Evolutionary conservation across 2,113 vertebrate species (phyloP).

Genomic region (Chinchilla lanigera): DNA sequence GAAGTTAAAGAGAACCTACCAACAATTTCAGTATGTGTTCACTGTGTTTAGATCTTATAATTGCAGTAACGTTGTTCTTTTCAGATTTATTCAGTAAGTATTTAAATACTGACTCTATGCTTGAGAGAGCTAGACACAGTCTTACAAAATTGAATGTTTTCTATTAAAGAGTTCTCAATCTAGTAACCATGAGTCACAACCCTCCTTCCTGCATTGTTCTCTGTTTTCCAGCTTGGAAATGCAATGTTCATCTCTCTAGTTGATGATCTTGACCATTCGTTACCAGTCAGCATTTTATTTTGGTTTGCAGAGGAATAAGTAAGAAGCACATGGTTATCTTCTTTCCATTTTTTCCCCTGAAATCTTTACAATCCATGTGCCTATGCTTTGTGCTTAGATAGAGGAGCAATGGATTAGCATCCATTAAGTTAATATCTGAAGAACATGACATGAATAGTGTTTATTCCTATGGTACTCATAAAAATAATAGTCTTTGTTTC

Average conservation of each 20-base stretch:
- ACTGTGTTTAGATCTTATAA: neutral
- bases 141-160: neutral
- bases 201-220: neutral
- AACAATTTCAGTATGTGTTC: neutral
- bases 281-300: neutral
- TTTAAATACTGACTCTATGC: neutral
- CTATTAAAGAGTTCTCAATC: neutral
- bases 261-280: neutral
- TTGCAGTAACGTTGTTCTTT: neutral
- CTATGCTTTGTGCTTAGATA: slow-evolving; percentile 20
- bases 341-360: neutral
- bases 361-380: neutral
- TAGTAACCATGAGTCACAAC: neutral
- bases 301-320: slow-evolving; percentile 6
- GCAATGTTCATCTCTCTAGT: neutral
- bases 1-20: neutral
- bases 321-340: neutral
- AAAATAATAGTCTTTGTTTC: slow-evolving; percentile 56
- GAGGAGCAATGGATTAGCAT: neutral
- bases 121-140: neutral
- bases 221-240: neutral
- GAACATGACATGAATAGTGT: slow-evolving; percentile 26
- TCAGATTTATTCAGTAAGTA: neutral
- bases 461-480: neutral
- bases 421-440: neutral